A percentile compares a stretch with the other conserved stretches of the same genome.
phyloP scores from a whole-genome alignment of 2,113 vertebrate genomes.

The Mastomys coucha region DNA sequence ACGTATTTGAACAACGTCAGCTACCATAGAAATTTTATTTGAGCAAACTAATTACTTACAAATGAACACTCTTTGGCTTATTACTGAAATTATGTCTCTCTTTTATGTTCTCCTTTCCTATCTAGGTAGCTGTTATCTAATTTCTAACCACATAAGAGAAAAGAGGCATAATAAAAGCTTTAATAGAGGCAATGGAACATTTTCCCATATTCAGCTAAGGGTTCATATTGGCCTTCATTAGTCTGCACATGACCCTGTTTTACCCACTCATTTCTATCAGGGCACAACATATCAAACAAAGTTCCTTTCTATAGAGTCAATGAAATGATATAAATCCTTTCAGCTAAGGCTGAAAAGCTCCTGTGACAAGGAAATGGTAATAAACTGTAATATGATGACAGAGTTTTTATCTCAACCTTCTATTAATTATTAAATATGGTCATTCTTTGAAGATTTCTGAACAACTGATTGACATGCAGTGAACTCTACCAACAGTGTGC shows the following conservation, averaged over 20 bases:
- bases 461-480: not conserved
- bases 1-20: constrained; percentile 9
- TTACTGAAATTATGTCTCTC: constrained; percentile 23
- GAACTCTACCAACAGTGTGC: not conserved
- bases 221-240: not conserved
- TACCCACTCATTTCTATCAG: not conserved
- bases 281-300: not conserved
- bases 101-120: constrained; percentile 36
- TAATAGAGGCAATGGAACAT: not conserved
- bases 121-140: not conserved
- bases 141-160: constrained; percentile 29
- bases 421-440: not conserved
- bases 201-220: not conserved
- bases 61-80: constrained; percentile 12
- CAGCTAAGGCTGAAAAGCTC: not conserved
- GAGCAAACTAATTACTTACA: constrained; percentile 26
- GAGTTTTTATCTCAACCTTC: not conserved
- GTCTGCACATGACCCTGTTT: not conserved
- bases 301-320: not conserved
- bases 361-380: not conserved
- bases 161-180: not conserved
- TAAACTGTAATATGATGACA: not conserved
- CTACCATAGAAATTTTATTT: not conserved
- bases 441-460: not conserved
- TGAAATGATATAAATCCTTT: constrained; percentile 18